Conservation (phyloP, 2,113 vertebrate genomes). For the Pomatorhinus ruficollis region DNA sequence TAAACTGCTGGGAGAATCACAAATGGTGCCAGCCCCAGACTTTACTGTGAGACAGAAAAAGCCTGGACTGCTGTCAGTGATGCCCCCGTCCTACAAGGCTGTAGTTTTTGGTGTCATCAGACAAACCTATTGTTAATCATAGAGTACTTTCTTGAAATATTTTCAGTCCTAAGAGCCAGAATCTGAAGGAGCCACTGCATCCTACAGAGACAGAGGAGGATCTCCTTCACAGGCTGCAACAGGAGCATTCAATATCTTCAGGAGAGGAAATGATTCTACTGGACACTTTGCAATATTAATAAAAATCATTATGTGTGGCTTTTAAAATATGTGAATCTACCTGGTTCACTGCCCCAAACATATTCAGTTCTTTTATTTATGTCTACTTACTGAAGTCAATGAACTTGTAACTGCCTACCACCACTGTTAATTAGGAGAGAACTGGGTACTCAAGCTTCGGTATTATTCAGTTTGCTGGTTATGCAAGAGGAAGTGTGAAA, state of each 20-base stretch:
- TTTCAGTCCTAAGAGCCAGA: not conserved
- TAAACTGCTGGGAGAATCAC: not conserved
- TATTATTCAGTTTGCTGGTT: not conserved
- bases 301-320: not conserved
- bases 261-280: not conserved
- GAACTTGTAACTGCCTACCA: not conserved
- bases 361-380: not conserved
- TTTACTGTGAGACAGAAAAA: not conserved
- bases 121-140: not conserved
- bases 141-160: not conserved
- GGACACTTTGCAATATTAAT: not conserved
- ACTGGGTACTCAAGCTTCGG: not conserved
- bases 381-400: not conserved
- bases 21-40: not conserved
- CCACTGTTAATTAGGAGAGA: not conserved
- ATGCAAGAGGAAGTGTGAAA: not conserved
- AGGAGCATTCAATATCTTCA: fast-evolving
- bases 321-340: not conserved
- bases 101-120: not conserved
- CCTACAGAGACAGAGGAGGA: not conserved
- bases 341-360: not conserved
- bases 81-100: not conserved
- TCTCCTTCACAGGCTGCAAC: not conserved
- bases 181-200: not conserved
- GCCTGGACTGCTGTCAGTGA: not conserved